phyloP scores from a whole-genome alignment of 2,888 invertebrate genomes.

The Erebia ligea region DNA sequence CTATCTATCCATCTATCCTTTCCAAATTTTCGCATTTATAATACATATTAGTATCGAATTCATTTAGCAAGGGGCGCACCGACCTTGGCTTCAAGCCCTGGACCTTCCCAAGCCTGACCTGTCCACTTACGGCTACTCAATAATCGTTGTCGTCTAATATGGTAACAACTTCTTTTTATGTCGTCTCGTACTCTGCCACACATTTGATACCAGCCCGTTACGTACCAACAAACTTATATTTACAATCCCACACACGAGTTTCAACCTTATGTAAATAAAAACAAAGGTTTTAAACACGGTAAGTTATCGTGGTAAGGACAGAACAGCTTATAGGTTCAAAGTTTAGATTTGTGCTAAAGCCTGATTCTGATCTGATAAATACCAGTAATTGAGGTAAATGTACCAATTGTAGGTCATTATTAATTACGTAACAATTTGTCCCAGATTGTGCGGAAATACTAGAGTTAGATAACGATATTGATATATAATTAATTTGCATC shows the following conservation, averaged over 20 bases:
- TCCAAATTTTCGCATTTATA: too few species aligned
- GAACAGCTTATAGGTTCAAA: slow-evolving; percentile 36
- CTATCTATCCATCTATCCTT: too few species aligned
- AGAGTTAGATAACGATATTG: slow-evolving; percentile 9
- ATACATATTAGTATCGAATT: too few species aligned
- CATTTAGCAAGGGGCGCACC: slow-evolving; percentile 23
- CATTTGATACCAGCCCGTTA: slow-evolving; percentile 66
- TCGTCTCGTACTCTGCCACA: slow-evolving; percentile 55
- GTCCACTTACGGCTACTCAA: slow-evolving; percentile 55
- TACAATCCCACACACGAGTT: slow-evolving; percentile 6
- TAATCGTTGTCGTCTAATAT: slow-evolving; percentile 68
- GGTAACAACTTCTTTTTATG: slow-evolving; percentile 64
- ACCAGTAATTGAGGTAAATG: slow-evolving; percentile 13
- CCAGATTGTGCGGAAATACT: slow-evolving; percentile 15
- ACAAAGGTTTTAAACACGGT: slow-evolving; percentile 28
- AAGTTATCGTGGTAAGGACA: slow-evolving; percentile 5
- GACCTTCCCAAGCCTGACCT: slow-evolving; percentile 40
- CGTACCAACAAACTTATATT: slow-evolving; percentile 37
- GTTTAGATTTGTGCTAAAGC: slow-evolving; percentile 23
- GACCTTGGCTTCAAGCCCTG: slow-evolving; percentile 40
- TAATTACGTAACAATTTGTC: slow-evolving; percentile 19
- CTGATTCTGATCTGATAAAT: slow-evolving; percentile 21
- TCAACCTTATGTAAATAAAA: not conserved
- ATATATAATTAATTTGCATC: not conserved
- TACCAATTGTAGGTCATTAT: slow-evolving; percentile 17